These are phyloP conservation scores for Drosophila malerkotliana DNA, from an alignment of 1,140 invertebrate genomes.

Conservation along the genomic window DNA sequence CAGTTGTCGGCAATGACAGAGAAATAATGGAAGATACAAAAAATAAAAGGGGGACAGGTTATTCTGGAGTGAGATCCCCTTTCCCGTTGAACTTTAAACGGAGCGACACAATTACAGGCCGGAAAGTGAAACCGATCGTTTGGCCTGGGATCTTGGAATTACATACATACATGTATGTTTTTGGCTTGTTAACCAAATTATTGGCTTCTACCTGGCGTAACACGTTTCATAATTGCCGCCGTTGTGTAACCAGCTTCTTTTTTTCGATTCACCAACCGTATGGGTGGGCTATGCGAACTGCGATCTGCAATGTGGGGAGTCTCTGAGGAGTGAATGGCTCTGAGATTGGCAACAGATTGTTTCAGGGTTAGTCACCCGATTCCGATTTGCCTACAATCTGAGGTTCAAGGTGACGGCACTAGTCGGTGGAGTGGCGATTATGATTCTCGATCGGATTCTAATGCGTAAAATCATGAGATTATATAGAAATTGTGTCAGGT, in stretches of 20 bases:
- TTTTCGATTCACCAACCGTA: slow-evolving; percentile 6
- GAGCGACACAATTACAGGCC: slow-evolving; percentile 74
- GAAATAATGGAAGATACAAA: neutral
- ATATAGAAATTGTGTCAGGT: neutral
- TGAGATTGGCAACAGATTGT: slow-evolving; percentile 31
- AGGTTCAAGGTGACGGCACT: slow-evolving; percentile 69
- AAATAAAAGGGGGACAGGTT: slow-evolving; percentile 40
- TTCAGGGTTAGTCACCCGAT: slow-evolving; percentile 59
- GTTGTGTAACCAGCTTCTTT: slow-evolving; percentile 54
- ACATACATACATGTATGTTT: neutral
- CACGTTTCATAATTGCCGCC: slow-evolving; percentile 53
- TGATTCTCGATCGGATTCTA: slow-evolving; percentile 47
- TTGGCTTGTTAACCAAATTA: slow-evolving; percentile 80
- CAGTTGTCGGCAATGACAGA: slow-evolving; percentile 42
- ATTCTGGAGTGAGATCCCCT: slow-evolving; percentile 22
- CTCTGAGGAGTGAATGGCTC: slow-evolving; percentile 17
- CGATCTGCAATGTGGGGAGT: neutral
- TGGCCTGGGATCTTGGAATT: slow-evolving; percentile 30
- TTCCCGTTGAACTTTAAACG: slow-evolving; percentile 6
- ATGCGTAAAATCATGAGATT: slow-evolving; percentile 33
- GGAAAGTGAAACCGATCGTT: slow-evolving; percentile 68
- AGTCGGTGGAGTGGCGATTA: slow-evolving; percentile 33
- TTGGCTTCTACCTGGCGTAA: slow-evolving; percentile 49
- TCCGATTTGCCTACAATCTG: slow-evolving; percentile 24
- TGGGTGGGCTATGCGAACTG: slow-evolving; percentile 46